Percentiles rank a stretch among this genome's conserved stretches.
phyloP scores from a whole-genome alignment of 2,113 vertebrate species.

The Notarius quadriscutis region DNA sequence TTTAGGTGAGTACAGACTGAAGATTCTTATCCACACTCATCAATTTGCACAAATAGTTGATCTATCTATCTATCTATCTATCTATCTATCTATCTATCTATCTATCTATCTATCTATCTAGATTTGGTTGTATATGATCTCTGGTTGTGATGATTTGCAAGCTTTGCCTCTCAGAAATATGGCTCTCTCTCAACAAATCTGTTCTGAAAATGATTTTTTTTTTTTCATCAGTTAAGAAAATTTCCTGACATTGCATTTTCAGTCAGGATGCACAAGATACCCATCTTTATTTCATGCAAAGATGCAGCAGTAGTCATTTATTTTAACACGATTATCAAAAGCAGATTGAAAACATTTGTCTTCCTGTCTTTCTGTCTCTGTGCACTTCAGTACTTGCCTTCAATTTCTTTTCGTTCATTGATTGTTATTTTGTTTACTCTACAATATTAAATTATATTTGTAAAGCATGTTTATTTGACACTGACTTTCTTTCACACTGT shows the following conservation, averaged over 20 bases:
- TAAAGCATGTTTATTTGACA: not conserved
- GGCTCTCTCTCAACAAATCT: not conserved
- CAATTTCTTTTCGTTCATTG: not conserved
- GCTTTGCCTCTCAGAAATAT: not conserved
- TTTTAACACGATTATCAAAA: not conserved
- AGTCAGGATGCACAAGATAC: not conserved
- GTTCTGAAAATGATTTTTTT: not conserved
- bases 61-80: no score
- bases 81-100: no score
- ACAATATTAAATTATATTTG: no score
- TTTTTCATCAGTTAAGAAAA: not conserved
- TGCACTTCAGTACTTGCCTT: not conserved
- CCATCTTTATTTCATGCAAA: not conserved
- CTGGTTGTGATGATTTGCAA: not conserved
- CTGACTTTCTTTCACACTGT: slow-evolving; percentile 17
- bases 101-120: no score
- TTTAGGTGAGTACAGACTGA: slow-evolving; percentile 35
- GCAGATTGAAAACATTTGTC: not conserved
- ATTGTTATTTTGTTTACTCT: no score
- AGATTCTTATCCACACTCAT: not conserved
- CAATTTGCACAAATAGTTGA: not conserved
- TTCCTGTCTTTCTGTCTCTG: not conserved
- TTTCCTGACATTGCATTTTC: not conserved
- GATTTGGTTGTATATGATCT: not conserved
- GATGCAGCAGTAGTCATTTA: no score